Evolutionary conservation across 2,888 invertebrate species (phyloP), one percentile per base, ranked within the genome.

Genomic region (Diarsia rubi): DNA sequence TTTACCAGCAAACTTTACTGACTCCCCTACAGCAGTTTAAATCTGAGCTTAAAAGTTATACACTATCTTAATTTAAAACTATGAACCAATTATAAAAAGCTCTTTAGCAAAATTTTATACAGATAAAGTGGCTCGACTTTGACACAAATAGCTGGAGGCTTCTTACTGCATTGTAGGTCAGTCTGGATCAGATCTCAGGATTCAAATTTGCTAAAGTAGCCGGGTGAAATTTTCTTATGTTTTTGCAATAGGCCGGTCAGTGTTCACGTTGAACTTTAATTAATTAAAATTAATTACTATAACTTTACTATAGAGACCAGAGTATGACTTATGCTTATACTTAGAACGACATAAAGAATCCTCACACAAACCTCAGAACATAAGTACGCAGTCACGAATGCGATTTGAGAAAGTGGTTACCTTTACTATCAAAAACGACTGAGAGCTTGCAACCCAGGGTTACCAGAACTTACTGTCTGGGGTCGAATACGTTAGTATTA

Each of bases 21-120:
- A 27, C 42, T 60, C n/a, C 21, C 27, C 14, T 16, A 63, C 45
- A 37, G 9, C 16, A 27, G 42, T 52, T 57, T 24, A 37, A 37
- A 75, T 44, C 16, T 19, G 1, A 68, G 31, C 60, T 68, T 60
- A 14, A 14, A 74, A 68, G 47, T 68, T 62, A 37, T 47, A 9
- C 44, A 54, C 24, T 49, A 79, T 60, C 52, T 79, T 75, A 24
- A 24, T 57, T 79, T 75, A 24, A 24, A 62, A 67, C 57, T 45
- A 66, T 49, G 42, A 49, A n/a, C 54, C 44, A 79, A 74, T 69
- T 70, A 70, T 70, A 63, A 66, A 62, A 66, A 69, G 49, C 27
- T 57, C 57, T 63, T 79, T 4, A 45, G 12, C 24, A n/a, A 65
- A 62, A 67, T 69, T 52, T 6, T 63, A 69, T 49, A 63, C 21